Base-by-base conservation (phyloP, 2,888 invertebrate species). In the Metopia argyrocephala region DNA sequence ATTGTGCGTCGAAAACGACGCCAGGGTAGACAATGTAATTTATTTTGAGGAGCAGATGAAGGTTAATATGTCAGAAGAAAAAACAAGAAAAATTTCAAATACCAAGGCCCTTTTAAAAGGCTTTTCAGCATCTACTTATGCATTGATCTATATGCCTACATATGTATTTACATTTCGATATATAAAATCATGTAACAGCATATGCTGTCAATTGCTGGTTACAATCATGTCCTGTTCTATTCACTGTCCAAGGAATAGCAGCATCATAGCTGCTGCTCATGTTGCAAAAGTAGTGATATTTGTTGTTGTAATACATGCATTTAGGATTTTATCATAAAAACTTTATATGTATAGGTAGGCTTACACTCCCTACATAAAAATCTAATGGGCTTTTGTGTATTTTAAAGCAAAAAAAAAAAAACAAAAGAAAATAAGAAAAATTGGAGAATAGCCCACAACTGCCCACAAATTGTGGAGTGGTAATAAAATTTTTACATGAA, bases 171-270 rank as follows among this genome's bases (percentile, higher is more conserved):
- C 50, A 38, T 15, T 23, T 45, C 1, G 15, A 15, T 61, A 56
- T 12, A 79, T 69, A 69, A 64, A 79, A 57, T 69, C 75, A 75
- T 79, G 79, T 75, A 69, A 79, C 75, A 79, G 69, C 75, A 75
- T 75, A 68, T 79, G 75, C 68, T 69, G 79, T 79, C 69, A 75
- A 75, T 79, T 75, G 68, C 62, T 79, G 75, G 79, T 75, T 69
- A 79, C 61, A 71, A 66, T 66, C 66, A 78, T 73, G 71, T 78
- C 71, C 78, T 68, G 54, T 71, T 66, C 66, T 66, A 50, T 71
- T 20, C 54, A 65, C 59, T 66, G 48, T 31, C 48, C 50, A 65
- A 25, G 46, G 28, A 20, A 23, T 57, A 15, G 57, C 25, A 50
- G 54, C 66, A n/a, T n/a, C 15, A 46, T 56, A 50, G 38, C n/a